These are phyloP conservation scores for Monodelphis domestica DNA, from an alignment of 2,797 vertebrate genomes.

Conservation along the genomic window DNA sequence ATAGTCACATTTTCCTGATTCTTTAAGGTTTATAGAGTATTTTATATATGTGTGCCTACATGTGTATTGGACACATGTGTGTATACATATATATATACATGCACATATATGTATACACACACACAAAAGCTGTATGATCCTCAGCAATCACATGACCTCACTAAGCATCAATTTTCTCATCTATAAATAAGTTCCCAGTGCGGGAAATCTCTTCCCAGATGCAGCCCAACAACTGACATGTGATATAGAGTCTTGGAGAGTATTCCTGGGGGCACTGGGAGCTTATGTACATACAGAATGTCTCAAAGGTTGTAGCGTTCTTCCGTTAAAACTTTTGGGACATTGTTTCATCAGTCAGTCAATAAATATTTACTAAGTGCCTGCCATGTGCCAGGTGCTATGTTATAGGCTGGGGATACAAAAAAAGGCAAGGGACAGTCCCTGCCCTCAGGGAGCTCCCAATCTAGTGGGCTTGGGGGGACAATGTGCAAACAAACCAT, in stretches of 20 bases:
- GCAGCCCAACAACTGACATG: no score
- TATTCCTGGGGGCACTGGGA: background rate
- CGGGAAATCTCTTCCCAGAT: background rate
- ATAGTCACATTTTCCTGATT: no score
- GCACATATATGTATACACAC: background rate
- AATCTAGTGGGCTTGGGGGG: background rate
- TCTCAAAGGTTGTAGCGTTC: background rate
- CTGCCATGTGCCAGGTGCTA: no score
- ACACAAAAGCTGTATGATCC: background rate
- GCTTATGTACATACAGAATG: background rate
- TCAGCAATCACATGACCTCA: background rate
- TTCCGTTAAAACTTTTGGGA: background rate
- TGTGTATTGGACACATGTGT: background rate
- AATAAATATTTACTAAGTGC: background rate
- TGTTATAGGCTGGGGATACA: no score
- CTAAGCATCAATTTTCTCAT: background rate
- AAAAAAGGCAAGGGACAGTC: background rate
- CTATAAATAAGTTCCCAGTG: background rate
- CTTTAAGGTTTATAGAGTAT: background rate
- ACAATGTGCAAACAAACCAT: background rate
- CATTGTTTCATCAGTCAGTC: background rate
- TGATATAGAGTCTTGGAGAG: background rate
- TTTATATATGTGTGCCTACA: background rate
- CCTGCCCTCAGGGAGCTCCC: background rate
- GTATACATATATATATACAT: background rate